A percentile compares a stretch with the other conserved stretches of the same genome.
Evolutionary conservation across 2,797 vertebrate species (phyloP).

Genomic region (Anguilla obscura): DNA sequence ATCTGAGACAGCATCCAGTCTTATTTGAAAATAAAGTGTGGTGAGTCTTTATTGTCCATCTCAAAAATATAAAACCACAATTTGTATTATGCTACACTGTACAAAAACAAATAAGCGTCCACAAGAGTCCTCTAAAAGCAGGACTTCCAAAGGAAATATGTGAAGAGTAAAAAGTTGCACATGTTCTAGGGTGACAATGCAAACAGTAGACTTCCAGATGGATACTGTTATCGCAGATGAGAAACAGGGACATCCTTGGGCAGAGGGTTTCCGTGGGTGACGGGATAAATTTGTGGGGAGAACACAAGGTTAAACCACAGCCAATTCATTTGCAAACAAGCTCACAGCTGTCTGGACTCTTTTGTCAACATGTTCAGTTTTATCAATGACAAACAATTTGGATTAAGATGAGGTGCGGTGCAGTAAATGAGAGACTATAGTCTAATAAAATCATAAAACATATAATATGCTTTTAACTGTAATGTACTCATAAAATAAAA

Average conservation of each 20-base stretch:
- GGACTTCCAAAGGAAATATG: neutral
- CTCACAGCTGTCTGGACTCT: neutral
- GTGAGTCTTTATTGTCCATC: neutral
- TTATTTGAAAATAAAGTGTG: neutral
- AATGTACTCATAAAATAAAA: neutral
- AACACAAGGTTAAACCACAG: conserved; percentile 29
- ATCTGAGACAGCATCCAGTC: neutral
- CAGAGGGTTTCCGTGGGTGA: conserved; percentile 7
- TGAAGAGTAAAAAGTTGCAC: neutral
- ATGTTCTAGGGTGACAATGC: neutral
- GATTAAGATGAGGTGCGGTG: neutral
- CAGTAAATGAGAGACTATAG: neutral
- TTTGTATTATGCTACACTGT: neutral
- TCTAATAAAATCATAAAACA: neutral
- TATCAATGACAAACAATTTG: neutral
- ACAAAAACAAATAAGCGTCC: neutral
- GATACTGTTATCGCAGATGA: conserved; percentile 24
- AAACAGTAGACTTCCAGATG: conserved; percentile 25
- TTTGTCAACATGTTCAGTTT: neutral
- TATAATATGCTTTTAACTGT: neutral
- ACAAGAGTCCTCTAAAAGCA: neutral
- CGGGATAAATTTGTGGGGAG: conserved; percentile 23
- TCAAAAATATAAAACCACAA: neutral
- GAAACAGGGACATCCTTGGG: conserved; percentile 25
- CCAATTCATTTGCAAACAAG: neutral